These are phyloP conservation scores for Lacanobia oleracea DNA, from an alignment of 2,888 invertebrate genomes.

Conservation along the genomic window DNA sequence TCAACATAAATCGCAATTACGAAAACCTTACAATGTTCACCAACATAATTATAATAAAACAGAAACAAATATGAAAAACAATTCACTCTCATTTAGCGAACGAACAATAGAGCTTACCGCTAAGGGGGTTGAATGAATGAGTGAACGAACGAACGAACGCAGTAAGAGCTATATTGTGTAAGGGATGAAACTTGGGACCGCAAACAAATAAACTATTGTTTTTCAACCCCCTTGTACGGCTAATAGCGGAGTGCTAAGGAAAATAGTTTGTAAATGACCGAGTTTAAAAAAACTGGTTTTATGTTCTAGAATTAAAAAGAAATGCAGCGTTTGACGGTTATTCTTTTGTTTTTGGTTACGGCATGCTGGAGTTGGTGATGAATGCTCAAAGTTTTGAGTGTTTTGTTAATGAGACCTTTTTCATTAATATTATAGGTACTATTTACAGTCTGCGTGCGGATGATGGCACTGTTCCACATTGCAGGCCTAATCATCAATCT, in stretches of 20 bases:
- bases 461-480: no score
- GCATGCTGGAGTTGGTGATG: slow-evolving; percentile 5
- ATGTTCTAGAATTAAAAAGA: slow-evolving; percentile 32
- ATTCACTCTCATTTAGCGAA: slow-evolving; percentile 53
- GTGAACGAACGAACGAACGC: slow-evolving; percentile 68
- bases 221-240: slow-evolving; percentile 70
- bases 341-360: neutral
- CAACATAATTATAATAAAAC: slow-evolving; percentile 32
- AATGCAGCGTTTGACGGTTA: slow-evolving; percentile 14
- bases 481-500: no score
- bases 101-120: slow-evolving; percentile 60
- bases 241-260: slow-evolving; percentile 63
- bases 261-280: slow-evolving; percentile 64
- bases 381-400: neutral
- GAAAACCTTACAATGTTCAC: neutral
- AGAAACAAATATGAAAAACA: slow-evolving; percentile 36
- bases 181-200: slow-evolving; percentile 81
- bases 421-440: no score
- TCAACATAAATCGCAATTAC: slow-evolving; percentile 3
- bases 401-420: slow-evolving; percentile 5
- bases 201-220: slow-evolving; percentile 81
- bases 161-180: slow-evolving; percentile 82
- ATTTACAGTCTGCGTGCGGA: no score
- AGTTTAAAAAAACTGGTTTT: slow-evolving; percentile 46
- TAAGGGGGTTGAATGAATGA: slow-evolving; percentile 76